Percentiles rank a stretch among this genome's conserved stretches.
Evolutionary conservation across 2,113 vertebrate species (phyloP).

Genomic region (Tetrax tetrax): DNA sequence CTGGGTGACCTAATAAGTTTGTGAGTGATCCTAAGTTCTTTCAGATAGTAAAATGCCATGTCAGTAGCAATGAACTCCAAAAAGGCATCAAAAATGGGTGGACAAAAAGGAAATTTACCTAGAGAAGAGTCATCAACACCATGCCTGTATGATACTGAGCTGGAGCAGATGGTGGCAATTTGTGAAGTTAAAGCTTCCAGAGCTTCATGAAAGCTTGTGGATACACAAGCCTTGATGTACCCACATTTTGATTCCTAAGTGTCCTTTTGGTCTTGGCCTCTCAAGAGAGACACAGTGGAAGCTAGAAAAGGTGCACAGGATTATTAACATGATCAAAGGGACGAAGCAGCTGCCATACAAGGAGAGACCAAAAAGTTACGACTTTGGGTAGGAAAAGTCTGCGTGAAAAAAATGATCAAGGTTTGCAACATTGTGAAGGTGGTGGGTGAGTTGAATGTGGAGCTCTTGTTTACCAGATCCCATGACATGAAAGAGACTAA

Average conservation of each 20-base stretch:
- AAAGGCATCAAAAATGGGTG: background rate
- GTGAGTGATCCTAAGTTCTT: background rate
- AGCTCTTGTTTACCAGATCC: background rate
- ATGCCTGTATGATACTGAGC: background rate
- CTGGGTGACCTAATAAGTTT: background rate
- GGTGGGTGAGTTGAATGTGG: background rate
- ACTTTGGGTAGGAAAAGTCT: background rate
- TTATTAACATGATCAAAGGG: background rate
- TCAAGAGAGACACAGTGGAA: background rate
- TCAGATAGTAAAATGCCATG: background rate
- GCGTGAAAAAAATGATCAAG: background rate
- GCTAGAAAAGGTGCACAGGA: background rate
- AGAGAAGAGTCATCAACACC: background rate
- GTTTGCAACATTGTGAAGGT: background rate
- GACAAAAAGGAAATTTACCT: background rate
- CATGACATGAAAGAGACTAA: accelerated
- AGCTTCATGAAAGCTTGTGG: background rate
- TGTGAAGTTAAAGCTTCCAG: background rate
- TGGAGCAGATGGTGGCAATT: background rate
- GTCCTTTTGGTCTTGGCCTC: background rate
- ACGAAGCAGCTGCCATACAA: background rate
- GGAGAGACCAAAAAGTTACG: background rate
- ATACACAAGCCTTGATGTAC: background rate
- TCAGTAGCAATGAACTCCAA: background rate
- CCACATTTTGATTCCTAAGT: accelerated